These are phyloP conservation scores for Thalpophila matura DNA, from an alignment of 2,888 invertebrate genomes.

Conservation along the genomic window DNA sequence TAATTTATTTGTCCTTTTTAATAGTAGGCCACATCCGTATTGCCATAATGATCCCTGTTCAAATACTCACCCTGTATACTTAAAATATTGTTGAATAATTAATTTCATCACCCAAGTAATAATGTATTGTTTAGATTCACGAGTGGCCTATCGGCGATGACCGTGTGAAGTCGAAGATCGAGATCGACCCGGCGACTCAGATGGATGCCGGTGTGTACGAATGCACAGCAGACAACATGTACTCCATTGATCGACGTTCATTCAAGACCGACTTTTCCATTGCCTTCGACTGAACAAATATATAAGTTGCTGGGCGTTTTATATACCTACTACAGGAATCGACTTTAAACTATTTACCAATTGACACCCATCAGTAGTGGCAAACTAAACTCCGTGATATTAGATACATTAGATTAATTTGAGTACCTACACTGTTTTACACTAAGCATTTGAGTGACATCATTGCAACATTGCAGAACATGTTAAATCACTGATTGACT, in stretches of 20 bases:
- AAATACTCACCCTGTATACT: no score
- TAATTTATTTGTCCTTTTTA: no score
- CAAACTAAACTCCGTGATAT: constrained; percentile 16
- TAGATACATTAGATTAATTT: no score
- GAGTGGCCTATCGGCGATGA: constrained; percentile 96
- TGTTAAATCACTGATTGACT: constrained; percentile 5
- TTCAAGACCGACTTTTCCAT: constrained; percentile 98
- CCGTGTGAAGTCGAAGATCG: constrained; percentile 97
- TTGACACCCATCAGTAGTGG: background rate
- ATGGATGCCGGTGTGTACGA: constrained; percentile 99
- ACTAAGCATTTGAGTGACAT: background rate
- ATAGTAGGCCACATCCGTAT: no score
- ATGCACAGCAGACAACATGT: constrained; percentile 98
- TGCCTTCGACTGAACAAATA: constrained; percentile 93
- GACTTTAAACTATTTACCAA: constrained; percentile 6
- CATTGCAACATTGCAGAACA: background rate
- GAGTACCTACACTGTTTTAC: no score
- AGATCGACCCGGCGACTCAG: constrained; percentile 98
- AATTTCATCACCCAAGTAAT: constrained; percentile 4
- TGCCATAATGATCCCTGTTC: no score
- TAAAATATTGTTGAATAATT: no score
- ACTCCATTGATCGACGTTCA: constrained; percentile 96
- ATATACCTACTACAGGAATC: constrained; percentile 19
- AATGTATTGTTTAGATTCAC: constrained; percentile 92
- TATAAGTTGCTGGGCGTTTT: constrained; percentile 43